A percentile compares a stretch with the other conserved stretches of the same genome.
phyloP scores from a whole-genome alignment of 2,888 invertebrate genomes.

The Drosophila mettleri region DNA sequence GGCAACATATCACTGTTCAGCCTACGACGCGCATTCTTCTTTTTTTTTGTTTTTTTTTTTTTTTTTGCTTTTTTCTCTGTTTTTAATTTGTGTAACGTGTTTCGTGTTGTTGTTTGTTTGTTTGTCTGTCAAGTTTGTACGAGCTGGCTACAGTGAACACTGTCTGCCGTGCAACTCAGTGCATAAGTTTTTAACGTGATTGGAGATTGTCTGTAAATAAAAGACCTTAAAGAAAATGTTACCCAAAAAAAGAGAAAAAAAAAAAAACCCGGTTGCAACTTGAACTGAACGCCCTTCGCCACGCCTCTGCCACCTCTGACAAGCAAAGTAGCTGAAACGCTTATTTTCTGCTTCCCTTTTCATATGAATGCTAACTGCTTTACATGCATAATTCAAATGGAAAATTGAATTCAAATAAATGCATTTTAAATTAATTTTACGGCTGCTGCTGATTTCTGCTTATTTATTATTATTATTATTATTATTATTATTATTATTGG shows the following conservation, averaged over 20 bases:
- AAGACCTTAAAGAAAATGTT: constrained; percentile 1
- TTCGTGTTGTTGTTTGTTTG: constrained; percentile 44
- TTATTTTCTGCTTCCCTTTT: background rate
- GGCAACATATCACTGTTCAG: constrained; percentile 36
- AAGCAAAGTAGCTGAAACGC: background rate
- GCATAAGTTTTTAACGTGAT: constrained; percentile 7
- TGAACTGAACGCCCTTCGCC: background rate
- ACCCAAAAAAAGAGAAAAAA: background rate
- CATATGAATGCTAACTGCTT: constrained; percentile 37
- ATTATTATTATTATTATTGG: constrained; percentile 4
- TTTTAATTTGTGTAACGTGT: constrained; percentile 68
- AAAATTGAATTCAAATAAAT: constrained; percentile 68
- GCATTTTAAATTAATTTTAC: constrained; percentile 61
- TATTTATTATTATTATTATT: constrained; percentile 4
- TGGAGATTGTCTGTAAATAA: constrained; percentile 11
- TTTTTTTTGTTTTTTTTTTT: background rate
- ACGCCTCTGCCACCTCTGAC: background rate
- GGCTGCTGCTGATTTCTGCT: constrained; percentile 14
- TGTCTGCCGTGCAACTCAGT: background rate
- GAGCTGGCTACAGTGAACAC: constrained; percentile 25
- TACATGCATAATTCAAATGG: constrained; percentile 69
- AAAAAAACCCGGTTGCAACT: constrained; percentile 10
- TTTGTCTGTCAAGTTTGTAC: constrained; percentile 29
- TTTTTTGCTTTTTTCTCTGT: constrained; percentile 18
- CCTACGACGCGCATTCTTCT: constrained; percentile 24